Evolutionary conservation across 2,888 invertebrate species (phyloP), one percentile per base, ranked within the genome.

Genomic region (Drosophila pegasa): DNA sequence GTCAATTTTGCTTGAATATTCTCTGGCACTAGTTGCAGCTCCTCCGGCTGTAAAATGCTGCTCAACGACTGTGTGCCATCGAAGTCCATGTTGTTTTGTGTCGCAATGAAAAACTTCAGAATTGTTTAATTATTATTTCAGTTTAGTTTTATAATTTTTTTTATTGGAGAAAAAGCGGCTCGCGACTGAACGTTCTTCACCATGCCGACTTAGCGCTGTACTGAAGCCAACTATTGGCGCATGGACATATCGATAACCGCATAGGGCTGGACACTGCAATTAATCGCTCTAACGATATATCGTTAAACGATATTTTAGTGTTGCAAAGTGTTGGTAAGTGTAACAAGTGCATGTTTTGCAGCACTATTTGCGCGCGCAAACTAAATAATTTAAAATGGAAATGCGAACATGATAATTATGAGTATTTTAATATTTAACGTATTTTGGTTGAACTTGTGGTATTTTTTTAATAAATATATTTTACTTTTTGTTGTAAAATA

Each of bases 11-110:
- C 57, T 55, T 78, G 71, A 38, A 83, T 48, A 2, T 63, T 54
- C 4, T 78, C 79, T 12, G 83, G 82, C 50, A 83, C 71, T 25
- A 68, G 56, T 27, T 75, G 40, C 41, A 87, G 20, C 45, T 83
- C 83, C 9, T 73, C 87, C 4, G 67, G 60, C 18, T 78, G 29
- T 43, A 83, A 73, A 40, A 87, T 57, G n/a, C 14, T 68, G 47
- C 18, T 54, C 48, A 83, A 79, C 50, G 85, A 61, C 62, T 73
- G 85, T 6, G 71, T 55, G 73, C 70, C 87, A 51, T 55, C 52
- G 38, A 84, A 81, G 62, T 78, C 82, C 82, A 83, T 78, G 14
- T 48, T 75, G 8, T 33, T 47, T n/a, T 14, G 10, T 14, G 27
- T 35, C 16, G 20, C 3, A 31, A 31, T 43, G 2, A 8, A 18